Evolutionary conservation across 1,140 invertebrate species (phyloP).

Genomic region (Nomia melanderi): DNA sequence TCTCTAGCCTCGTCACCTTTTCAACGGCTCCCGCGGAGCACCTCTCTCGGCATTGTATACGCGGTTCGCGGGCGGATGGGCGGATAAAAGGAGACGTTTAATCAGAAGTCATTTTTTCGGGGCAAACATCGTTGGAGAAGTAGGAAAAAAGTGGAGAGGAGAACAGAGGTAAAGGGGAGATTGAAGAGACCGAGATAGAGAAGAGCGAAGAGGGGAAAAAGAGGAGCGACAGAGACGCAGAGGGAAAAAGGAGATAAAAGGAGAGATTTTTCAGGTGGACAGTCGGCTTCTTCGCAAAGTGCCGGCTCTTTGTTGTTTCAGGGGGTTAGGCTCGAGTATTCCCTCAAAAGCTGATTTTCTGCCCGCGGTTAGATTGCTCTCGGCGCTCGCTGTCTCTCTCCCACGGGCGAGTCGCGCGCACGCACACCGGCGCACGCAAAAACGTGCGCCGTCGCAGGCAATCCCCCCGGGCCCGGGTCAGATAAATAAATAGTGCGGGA

Average conservation of each 20-base stretch:
- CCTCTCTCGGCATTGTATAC: not conserved
- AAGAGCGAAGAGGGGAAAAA: too few relatives aligned
- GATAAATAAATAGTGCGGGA: slow-evolving; percentile 64
- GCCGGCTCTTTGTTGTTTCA: slow-evolving; percentile 32
- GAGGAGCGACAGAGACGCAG: too few relatives aligned
- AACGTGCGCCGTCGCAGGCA: not conserved
- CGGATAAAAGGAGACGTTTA: not conserved
- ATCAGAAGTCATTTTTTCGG: slow-evolving; percentile 36
- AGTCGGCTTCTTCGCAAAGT: slow-evolving; percentile 15
- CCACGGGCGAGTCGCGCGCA: slow-evolving; percentile 17
- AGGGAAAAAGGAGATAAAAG: too few relatives aligned
- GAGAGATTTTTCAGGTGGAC: slow-evolving; percentile 17
- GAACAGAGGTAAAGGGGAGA: too few relatives aligned
- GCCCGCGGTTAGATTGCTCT: slow-evolving; percentile 8
- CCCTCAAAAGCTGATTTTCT: slow-evolving; percentile 44
- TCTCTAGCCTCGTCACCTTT: not conserved
- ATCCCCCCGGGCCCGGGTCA: slow-evolving; percentile 37
- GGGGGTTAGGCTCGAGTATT: slow-evolving; percentile 33
- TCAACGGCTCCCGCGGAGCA: not conserved
- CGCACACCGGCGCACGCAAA: not conserved
- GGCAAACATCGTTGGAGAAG: slow-evolving; percentile 8
- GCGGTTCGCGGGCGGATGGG: not conserved
- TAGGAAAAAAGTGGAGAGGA: too few relatives aligned
- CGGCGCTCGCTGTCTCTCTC: slow-evolving; percentile 11
- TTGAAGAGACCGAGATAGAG: too few relatives aligned